Evolutionary conservation across 1,140 invertebrate species (phyloP).

Genomic region (Myzus persicae): DNA sequence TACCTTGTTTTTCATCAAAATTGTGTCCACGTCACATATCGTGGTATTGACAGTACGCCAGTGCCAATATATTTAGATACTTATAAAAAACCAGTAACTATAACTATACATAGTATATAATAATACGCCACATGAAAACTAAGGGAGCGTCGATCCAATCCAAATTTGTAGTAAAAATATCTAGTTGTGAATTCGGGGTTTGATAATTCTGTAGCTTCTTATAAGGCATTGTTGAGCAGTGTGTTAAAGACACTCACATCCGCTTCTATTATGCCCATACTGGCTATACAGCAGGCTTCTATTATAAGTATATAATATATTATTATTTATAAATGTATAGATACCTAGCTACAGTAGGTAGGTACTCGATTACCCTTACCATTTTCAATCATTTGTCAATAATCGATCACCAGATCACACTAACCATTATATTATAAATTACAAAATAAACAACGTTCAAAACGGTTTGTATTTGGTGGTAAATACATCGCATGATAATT

Average conservation of each 20-base stretch:
- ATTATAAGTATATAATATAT: neutral
- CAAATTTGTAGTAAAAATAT: neutral
- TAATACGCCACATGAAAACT: too few relatives aligned
- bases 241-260: too few relatives aligned
- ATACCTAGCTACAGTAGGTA: too few relatives aligned
- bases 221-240: neutral
- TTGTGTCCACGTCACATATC: neutral
- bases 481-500: neutral
- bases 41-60: neutral
- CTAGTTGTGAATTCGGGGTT: neutral
- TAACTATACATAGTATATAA: neutral
- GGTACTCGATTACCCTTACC: neutral
- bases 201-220: neutral
- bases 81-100: neutral
- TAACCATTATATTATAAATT: conserved; percentile 13
- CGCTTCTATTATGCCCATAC: too few relatives aligned
- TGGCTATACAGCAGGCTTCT: too few relatives aligned
- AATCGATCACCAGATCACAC: neutral
- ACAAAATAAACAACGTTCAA: conserved; percentile 32
- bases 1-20: neutral
- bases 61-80: too few relatives aligned
- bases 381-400: conserved; percentile 9
- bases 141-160: too few relatives aligned
- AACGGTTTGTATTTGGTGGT: neutral
- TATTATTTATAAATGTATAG: neutral